These are phyloP conservation scores for Pomacea canaliculata DNA, from an alignment of 2,888 invertebrate species.

Conservation along the genomic window DNA sequence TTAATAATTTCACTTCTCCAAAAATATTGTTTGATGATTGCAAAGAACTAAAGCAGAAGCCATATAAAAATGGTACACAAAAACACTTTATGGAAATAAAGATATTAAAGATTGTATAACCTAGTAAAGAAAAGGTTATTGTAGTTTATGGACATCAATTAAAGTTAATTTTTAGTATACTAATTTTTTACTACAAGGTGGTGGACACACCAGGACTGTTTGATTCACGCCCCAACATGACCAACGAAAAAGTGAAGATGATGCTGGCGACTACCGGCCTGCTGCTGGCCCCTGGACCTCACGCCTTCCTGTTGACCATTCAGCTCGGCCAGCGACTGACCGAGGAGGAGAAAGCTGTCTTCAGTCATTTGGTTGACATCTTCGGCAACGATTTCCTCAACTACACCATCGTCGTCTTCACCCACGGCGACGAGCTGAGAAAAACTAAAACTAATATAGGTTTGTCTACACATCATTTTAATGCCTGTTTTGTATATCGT, in stretches of 20 bases:
- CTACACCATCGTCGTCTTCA: constrained; percentile 20
- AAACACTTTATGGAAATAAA: no score
- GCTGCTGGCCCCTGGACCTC: constrained; percentile 10
- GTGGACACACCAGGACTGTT: constrained; percentile 9
- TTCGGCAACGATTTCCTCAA: constrained; percentile 3
- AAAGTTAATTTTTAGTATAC: background rate
- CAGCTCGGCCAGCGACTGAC: background rate
- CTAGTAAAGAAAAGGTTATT: no score
- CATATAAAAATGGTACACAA: no score
- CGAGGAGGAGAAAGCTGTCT: background rate
- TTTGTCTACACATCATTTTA: background rate
- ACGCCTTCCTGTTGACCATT: constrained; percentile 4
- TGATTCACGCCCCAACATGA: background rate
- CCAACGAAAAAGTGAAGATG: background rate
- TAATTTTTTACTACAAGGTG: background rate
- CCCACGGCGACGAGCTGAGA: constrained; percentile 2
- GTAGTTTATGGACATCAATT: no score
- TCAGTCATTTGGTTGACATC: background rate
- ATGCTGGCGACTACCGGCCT: background rate
- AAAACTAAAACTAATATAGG: background rate
- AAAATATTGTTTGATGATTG: no score
- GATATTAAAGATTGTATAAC: no score
- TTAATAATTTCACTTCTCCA: no score
- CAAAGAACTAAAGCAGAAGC: no score
- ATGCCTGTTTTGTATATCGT: no score